Percentiles rank a stretch among this genome's conserved stretches.
phyloP scores from a whole-genome alignment of 2,888 invertebrate genomes.

The Pseudanteris insignis region DNA sequence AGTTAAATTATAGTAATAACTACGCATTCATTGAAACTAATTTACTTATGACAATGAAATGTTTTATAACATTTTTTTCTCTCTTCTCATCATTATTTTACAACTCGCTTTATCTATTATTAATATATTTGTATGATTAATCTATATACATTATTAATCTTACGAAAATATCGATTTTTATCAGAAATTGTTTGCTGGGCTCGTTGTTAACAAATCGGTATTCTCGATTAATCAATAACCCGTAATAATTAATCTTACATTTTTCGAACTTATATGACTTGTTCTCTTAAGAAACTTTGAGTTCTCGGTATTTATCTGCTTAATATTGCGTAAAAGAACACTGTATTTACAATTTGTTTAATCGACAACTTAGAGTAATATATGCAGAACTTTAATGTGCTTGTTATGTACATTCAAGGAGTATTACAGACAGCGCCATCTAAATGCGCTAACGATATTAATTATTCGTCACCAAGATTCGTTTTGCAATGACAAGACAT shows the following conservation, averaged over 20 bases:
- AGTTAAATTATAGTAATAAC: slow-evolving; percentile 16
- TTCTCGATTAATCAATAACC: slow-evolving; percentile 40
- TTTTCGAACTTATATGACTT: slow-evolving; percentile 26
- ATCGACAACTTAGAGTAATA: slow-evolving; percentile 25
- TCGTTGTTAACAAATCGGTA: slow-evolving; percentile 39
- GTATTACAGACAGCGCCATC: slow-evolving; percentile 41
- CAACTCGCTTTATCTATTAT: slow-evolving; percentile 27
- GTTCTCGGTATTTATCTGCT: slow-evolving; percentile 29
- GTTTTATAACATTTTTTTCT: slow-evolving; percentile 15
- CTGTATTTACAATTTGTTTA: slow-evolving; percentile 41
- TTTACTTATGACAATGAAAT: slow-evolving; percentile 13
- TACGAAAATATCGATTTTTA: slow-evolving; percentile 42
- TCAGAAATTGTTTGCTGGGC: slow-evolving; percentile 2
- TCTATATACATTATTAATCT: slow-evolving; percentile 39
- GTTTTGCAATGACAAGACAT: background rate
- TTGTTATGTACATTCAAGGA: slow-evolving; percentile 41
- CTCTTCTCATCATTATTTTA: slow-evolving; percentile 36
- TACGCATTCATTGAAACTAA: slow-evolving; percentile 39
- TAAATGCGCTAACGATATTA: slow-evolving; percentile 24
- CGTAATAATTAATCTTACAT: slow-evolving; percentile 41
- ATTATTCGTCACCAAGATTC: slow-evolving; percentile 11
- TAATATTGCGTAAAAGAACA: slow-evolving; percentile 37
- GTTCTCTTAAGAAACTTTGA: slow-evolving; percentile 39
- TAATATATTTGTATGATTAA: slow-evolving; percentile 36
- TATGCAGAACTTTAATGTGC: slow-evolving; percentile 26